Evolutionary conservation across 2,888 invertebrate species (phyloP), one percentile per base, ranked within the genome.

Genomic region (Amblyjoppa proteus): DNA sequence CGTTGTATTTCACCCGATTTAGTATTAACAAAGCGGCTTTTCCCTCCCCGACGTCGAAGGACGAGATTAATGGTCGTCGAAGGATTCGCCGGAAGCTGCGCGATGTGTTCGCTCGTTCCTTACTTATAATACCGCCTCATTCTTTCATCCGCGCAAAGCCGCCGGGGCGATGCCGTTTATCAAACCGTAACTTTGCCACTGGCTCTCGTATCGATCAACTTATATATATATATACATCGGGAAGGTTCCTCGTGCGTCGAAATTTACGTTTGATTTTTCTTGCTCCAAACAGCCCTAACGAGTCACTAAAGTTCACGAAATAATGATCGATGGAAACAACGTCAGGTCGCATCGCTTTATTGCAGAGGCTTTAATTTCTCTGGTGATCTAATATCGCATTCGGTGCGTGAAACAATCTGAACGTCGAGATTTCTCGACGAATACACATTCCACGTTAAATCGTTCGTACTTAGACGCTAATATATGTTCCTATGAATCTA

Each of bases 141-240:
- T 34, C 49, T 49, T 64, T 56, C 49, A 31, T 64, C 13, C 25
- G 31, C 75, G 11, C 61, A 34, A 73, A 45, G 45, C 45, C 45
- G 49, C 31, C 49, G 13, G 9, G 13, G 31, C n/a, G 16, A 49
- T 28, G 16, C 16, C 61, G 45, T 20, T 45, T 45, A 58, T 51
- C 56, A 31, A 45, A 61, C n/a, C 41, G 31, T 45, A 45, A 28
- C 74, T 45, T 16, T 28, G 25, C 6, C 73, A 11, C 5, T 9
- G 28, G 61, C 70, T 76, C 16, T 73, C 68, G 13, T 84, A 89
- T 89, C 58, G 88, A 89, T 82, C 82, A 87, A 87, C 87, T 89
- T 45, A 79, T 68, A 89, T 89, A 79, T 68, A 89, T 89, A n/a
- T 51, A 49, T 49, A 13, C 80, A 61, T n/a, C 38, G 6, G 70